phyloP scores from a whole-genome alignment of 2,888 invertebrate genomes.

The Agriotes lineatus region DNA sequence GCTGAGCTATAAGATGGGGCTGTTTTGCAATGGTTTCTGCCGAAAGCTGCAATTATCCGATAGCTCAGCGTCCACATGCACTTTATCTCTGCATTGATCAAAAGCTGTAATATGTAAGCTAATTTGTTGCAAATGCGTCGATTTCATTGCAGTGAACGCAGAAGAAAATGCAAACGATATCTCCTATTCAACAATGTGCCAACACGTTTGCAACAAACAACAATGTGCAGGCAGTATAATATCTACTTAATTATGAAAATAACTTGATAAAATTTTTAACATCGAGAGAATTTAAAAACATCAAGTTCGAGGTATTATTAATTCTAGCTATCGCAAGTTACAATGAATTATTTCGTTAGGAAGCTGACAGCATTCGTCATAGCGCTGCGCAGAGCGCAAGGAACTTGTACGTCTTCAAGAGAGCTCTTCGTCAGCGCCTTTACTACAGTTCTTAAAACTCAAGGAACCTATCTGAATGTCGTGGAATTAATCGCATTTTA shows the following conservation, averaged over 20 bases:
- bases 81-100: conserved; percentile 47
- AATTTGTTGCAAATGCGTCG: conserved; percentile 43
- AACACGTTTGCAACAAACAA: conserved; percentile 47
- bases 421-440: background rate
- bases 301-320: conserved; percentile 41
- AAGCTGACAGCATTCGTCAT: background rate
- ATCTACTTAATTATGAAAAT: conserved; percentile 48
- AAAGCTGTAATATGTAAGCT: conserved; percentile 49
- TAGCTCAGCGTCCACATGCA: conserved; percentile 47
- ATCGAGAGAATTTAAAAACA: conserved; percentile 44
- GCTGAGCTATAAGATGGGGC: conserved; percentile 34
- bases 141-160: too few relatives aligned
- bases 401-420: background rate
- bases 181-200: too few relatives aligned
- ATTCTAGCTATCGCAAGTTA: conserved; percentile 38
- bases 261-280: conserved; percentile 42
- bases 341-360: conserved; percentile 41
- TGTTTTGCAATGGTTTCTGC: conserved; percentile 7
- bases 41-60: conserved; percentile 23
- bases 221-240: conserved; percentile 53
- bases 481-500: conserved; percentile 4
- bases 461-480: conserved; percentile 6
- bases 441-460: conserved; percentile 3
- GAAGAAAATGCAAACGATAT: too few relatives aligned
- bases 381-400: background rate